Evolutionary conservation across 2,888 invertebrate genomes (phyloP).

Genomic region (Ganaspis brasiliensis): DNA sequence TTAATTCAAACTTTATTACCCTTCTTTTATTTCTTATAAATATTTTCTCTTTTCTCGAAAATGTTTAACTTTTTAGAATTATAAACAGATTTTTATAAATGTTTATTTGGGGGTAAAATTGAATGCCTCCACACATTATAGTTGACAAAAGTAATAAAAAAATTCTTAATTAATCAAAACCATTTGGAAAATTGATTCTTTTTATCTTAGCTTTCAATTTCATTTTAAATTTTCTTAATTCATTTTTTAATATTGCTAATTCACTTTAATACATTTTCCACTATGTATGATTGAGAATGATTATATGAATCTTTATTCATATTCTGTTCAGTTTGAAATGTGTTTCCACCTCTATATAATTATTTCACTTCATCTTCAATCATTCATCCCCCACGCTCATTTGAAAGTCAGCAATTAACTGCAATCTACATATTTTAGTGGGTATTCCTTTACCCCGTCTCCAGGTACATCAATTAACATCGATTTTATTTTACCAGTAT

Average conservation of each 20-base stretch:
- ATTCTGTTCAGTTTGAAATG: constrained; percentile 27
- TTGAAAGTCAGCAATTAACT: constrained; percentile 36
- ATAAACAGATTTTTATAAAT: too few relatives aligned
- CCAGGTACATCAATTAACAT: constrained; percentile 11
- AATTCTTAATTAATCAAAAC: too few relatives aligned
- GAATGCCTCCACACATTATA: too few relatives aligned
- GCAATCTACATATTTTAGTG: constrained; percentile 44
- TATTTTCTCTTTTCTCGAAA: too few relatives aligned
- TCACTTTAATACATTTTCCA: not conserved
- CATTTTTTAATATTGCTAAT: not conserved
- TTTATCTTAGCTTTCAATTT: too few relatives aligned
- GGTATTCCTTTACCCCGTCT: constrained; percentile 34
- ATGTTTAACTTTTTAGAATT: too few relatives aligned
- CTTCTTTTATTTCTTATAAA: too few relatives aligned
- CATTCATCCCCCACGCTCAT: constrained; percentile 17
- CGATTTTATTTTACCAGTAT: constrained; percentile 29
- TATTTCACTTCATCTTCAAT: constrained; percentile 41
- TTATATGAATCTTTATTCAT: not conserved
- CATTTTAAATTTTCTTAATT: too few relatives aligned
- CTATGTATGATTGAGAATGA: not conserved
- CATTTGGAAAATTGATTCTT: too few relatives aligned
- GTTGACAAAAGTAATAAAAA: too few relatives aligned
- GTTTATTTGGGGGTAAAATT: too few relatives aligned
- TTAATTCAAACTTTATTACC: too few relatives aligned
- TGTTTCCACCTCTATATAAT: constrained; percentile 39